A percentile compares a stretch with the other conserved stretches of the same genome.
These are phyloP conservation scores for Amphipyra tragopoginis DNA, from an alignment of 2,888 invertebrate species.

Conservation along the genomic window DNA sequence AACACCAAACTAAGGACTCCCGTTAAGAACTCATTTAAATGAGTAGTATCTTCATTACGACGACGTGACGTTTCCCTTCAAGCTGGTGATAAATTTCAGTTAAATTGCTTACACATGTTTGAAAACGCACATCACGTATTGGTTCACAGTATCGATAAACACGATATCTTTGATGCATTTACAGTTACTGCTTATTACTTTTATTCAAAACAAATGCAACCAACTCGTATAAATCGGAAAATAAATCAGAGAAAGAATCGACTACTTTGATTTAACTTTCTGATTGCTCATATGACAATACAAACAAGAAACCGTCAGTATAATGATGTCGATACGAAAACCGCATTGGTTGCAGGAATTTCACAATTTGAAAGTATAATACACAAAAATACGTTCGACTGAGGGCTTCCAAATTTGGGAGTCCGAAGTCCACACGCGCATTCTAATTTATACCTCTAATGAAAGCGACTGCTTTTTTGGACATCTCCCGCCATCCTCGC, in stretches of 20 bases:
- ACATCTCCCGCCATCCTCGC: constrained; percentile 72
- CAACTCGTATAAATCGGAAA: constrained; percentile 17
- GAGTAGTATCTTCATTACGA: constrained; percentile 45
- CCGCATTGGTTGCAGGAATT: constrained; percentile 70
- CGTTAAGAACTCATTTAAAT: constrained; percentile 52
- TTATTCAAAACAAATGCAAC: constrained; percentile 48
- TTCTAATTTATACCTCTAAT: constrained; percentile 85
- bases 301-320: constrained; percentile 71
- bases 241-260: constrained; percentile 25
- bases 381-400: constrained; percentile 71
- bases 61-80: constrained; percentile 44
- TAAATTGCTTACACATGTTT: constrained; percentile 55
- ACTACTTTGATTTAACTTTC: constrained; percentile 48
- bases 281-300: constrained; percentile 46
- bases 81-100: constrained; percentile 49
- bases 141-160: constrained; percentile 45
- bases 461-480: constrained; percentile 79
- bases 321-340: constrained; percentile 76
- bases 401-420: constrained; percentile 71
- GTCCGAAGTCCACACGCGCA: constrained; percentile 73
- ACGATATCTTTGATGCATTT: constrained; percentile 22
- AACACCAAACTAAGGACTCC: constrained; percentile 38
- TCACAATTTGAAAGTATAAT: constrained; percentile 86
- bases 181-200: constrained; percentile 35
- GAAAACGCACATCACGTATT: constrained; percentile 44